These are phyloP conservation scores for Delichon dasypus DNA, from an alignment of 2,797 vertebrate species.

Conservation along the genomic window DNA sequence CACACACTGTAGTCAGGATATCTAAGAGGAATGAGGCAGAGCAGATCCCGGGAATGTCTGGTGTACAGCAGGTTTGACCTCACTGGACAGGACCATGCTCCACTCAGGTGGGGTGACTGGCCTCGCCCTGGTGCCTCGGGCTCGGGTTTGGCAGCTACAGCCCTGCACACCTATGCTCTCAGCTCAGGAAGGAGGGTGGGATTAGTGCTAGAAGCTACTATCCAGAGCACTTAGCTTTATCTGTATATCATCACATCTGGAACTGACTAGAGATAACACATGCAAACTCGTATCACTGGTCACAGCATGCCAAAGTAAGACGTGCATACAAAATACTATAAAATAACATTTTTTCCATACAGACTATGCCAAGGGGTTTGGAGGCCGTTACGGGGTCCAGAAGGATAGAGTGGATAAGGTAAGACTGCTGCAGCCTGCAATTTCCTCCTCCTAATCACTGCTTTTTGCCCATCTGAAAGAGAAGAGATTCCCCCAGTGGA, in stretches of 20 bases:
- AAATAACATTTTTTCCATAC: not conserved
- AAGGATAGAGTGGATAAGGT: slow-evolving; percentile 93
- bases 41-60: not conserved
- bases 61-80: not conserved
- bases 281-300: not conserved
- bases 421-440: not conserved
- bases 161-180: not conserved
- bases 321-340: not conserved
- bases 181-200: not conserved
- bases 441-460: not conserved
- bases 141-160: not conserved
- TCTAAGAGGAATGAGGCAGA: not conserved
- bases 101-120: not conserved
- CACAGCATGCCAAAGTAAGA: not conserved
- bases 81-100: not conserved
- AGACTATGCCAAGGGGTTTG: slow-evolving; percentile 95
- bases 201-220: not conserved
- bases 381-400: slow-evolving; percentile 90
- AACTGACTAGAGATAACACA: not conserved
- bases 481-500: not conserved
- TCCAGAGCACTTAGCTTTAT: not conserved
- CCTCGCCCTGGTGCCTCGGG: not conserved
- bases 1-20: not conserved
- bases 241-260: not conserved
- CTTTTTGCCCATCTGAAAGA: not conserved